A percentile compares a stretch with the other conserved stretches of the same genome.
Conservation (phyloP, 2,888 invertebrate genomes). For the Perithous albicinctus region DNA sequence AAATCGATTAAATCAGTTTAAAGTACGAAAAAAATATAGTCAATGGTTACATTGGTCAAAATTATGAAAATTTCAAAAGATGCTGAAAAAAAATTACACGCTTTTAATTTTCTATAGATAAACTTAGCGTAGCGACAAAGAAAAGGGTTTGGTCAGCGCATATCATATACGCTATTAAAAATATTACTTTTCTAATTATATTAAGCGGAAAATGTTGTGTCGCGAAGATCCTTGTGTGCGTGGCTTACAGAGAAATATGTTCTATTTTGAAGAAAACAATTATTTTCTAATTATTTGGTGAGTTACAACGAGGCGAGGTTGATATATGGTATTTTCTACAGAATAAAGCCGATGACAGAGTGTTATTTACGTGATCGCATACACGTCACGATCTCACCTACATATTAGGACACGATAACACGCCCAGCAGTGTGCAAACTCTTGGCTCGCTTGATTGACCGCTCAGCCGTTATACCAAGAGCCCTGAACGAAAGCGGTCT, state of each 20-base stretch:
- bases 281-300: background rate
- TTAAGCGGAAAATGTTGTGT: background rate
- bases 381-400: constrained; percentile 47
- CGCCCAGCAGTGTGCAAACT: constrained; percentile 59
- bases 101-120: background rate
- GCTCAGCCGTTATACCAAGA: constrained; percentile 72
- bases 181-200: background rate
- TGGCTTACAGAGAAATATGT: background rate
- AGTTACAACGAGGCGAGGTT: background rate
- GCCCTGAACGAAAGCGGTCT: constrained; percentile 60
- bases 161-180: background rate
- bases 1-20: too few species aligned
- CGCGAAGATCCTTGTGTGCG: background rate
- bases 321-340: constrained; percentile 20
- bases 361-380: constrained; percentile 49
- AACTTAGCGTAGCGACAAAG: background rate
- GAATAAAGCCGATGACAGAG: constrained; percentile 46
- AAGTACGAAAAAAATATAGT: too few species aligned
- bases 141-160: background rate
- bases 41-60: too few species aligned
- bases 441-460: constrained; percentile 79
- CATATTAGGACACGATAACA: constrained; percentile 46
- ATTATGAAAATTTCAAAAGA: background rate
- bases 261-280: background rate
- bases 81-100: background rate